Base-by-base conservation (phyloP, 2,797 vertebrate genomes). In the Parauchenoglanis ngamensis region DNA sequence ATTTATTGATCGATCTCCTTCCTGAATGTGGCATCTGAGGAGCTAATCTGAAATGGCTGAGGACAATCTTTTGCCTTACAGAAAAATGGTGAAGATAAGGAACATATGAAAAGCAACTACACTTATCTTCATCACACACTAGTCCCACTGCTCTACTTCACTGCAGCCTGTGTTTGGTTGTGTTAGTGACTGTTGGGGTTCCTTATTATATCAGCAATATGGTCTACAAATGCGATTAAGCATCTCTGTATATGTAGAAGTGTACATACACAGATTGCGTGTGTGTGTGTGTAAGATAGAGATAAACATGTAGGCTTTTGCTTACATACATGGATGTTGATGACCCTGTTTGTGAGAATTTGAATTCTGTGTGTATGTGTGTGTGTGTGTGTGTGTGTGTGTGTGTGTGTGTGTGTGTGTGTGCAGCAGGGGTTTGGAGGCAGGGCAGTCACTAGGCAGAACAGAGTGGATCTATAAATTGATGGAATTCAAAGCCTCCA, bases 401-500 rank as follows among this genome's bases (percentile, higher is more conserved):
- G 84, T 89, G 88, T 88, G 82, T 88, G 75, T 87, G 84, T 89
- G 86, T 92, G 57, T 73, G 56, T 82, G 92, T 90, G 91, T 92
- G 90, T 67, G 72, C 21, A 67, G 93, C 92, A 93, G 94, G 95
- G 94, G 94, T 93, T 94, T 94, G 93, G 94, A 94, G 94, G 96
- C 94, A 93, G 95, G 95, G 97, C 97, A 97, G 97, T 98, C 96
- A 95, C 97, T 96, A 97, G 97, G 97, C 98, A 98, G 97, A 97
- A 97, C 97, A 96, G 97, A 96, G 95, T 97, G 96, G 97, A 99
- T 99, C 98, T 97, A 99, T 99, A 99, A 96, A 99, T 99, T 98
- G 98, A 99, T 98, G 98, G 97, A 97, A 99, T 98, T 97, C 98
- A 98, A 99, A 99, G 98, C 98, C 98, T 98, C 97, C 97, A 97